A percentile compares a stretch with the other conserved stretches of the same genome.
phyloP scores from a whole-genome alignment of 1,140 invertebrate species.

The Chrysopa pallens region DNA sequence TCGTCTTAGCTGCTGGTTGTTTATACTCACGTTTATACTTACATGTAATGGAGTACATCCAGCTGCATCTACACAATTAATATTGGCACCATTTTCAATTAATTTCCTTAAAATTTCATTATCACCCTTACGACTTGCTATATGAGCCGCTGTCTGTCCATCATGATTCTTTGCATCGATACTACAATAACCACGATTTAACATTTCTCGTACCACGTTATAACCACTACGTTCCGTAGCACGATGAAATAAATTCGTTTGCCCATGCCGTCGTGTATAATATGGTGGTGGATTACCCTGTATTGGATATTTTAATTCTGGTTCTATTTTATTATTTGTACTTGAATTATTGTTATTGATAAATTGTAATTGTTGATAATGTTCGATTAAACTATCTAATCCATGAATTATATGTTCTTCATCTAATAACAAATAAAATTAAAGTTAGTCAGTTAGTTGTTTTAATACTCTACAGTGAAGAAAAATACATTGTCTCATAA shows the following conservation, averaged over 20 bases:
- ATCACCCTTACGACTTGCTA: conserved; percentile 50
- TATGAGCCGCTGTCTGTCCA: conserved; percentile 76
- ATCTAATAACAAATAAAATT: conserved; percentile 26
- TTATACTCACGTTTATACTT: conserved; percentile 53
- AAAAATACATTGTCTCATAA: too few relatives aligned
- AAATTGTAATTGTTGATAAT: conserved; percentile 48
- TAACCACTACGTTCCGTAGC: conserved; percentile 49
- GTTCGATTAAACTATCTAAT: conserved; percentile 67
- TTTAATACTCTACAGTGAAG: too few relatives aligned
- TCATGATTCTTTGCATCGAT: conserved; percentile 77
- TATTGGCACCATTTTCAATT: conserved; percentile 55
- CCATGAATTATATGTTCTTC: conserved; percentile 71
- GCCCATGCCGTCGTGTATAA: conserved; percentile 59
- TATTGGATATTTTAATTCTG: conserved; percentile 31
- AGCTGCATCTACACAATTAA: conserved; percentile 64
- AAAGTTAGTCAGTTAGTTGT: too few relatives aligned
- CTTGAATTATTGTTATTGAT: too few relatives aligned
- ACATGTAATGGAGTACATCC: conserved; percentile 80
- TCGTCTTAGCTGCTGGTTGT: conserved; percentile 40
- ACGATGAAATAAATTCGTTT: conserved; percentile 68
- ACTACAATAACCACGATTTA: conserved; percentile 56
- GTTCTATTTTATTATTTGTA: conserved; percentile 32
- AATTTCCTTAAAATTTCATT: conserved; percentile 58
- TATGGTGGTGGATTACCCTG: conserved; percentile 59
- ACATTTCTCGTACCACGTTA: conserved; percentile 56